Evolutionary conservation across 2,113 vertebrate genomes (phyloP), one percentile per base, ranked within the genome.

Genomic region (Xiphophorus maculatus): DNA sequence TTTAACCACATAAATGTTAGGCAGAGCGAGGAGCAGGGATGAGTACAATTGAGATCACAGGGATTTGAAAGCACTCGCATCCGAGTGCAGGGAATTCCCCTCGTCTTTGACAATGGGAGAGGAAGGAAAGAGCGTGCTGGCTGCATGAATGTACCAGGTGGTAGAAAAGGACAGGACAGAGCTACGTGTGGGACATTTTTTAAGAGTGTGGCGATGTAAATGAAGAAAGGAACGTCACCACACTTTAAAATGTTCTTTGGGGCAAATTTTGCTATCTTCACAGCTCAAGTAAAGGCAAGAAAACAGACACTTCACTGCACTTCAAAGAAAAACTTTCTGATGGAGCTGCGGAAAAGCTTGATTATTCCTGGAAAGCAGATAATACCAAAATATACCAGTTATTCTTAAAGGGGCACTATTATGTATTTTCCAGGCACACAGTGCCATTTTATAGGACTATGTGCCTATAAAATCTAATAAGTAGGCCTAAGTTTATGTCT

Each of bases 41-140:
- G 82, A 81, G 84, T 82, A 84, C 82, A 82, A 74, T 51, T 69
- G 79, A 84, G 80, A 88, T 80, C 72, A 80, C 44, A 74, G 76
- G 80, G 77, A 78, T 81, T 81, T 71, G 76, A 80, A 68, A 66
- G 74, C 73, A 84, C 78, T 82, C 63, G 64, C 71, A 82, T 92
- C 87, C 69, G 86, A 88, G 85, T 73, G 79, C 82, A 92, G 94
- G 94, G 93, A 93, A 93, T 91, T 92, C 92, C 93, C 93, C 90
- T 71, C 58, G 62, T 76, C 73, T 73, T 48, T 86, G 87, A 95
- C 93, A 94, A 95, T 93, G 69, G 90, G 81, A 62, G 66, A 91
- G 93, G 93, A 94, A 94, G 94, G 93, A 95, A 93, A 74, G 77
- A 87, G 74, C 76, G 69, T 83, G 83, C 87, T 79, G 76, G 86